Base-by-base conservation (phyloP, 2,888 invertebrate species). In the Phlogophora meticulosa region DNA sequence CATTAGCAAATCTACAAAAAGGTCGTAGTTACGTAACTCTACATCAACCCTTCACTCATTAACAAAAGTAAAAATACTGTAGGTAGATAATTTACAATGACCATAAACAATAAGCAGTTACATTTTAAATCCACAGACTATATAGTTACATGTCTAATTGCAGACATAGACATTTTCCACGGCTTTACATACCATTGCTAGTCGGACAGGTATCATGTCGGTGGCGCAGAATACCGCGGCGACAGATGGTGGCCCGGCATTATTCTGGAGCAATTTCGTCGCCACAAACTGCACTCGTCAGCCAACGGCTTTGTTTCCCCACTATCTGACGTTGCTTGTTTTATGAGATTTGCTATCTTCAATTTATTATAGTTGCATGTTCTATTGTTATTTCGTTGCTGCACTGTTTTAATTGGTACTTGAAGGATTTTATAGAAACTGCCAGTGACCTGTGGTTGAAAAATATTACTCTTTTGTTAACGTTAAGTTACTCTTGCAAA, bases 241-340 rank as follows among this genome's bases (percentile, higher is more conserved):
- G 81, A 81, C 87, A 87, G 83, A 85, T 84, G 87, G 86, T 72
- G 67, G 75, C 83, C 77, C 83, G 85, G 88, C 87, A 90, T 91
- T 91, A 91, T 91, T 90, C 87, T 85, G 77, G 78, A 85, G 85
- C 87, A 88, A 88, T 89, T 90, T 88, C 87, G 88, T 86, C 82
- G 87, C 84, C 85, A 81, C 89, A 87, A 88, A 88, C 88, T 89
- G 90, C 88, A 87, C 76, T 80, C 86, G 88, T 83, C 84, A 84
- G 84, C 82, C 83, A 79, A 15, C 55, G 65, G 74, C 65, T 81
- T 70, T 72, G 78, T 80, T 82, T 80, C 58, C 77, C 68, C 59
- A 61, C 63, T 75, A 80, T 72, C 80, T 78, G 65, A 66, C 61
- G 60, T 63, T 82, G 76, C 80, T 85, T 85, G 85, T 87, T 87